phyloP scores from a whole-genome alignment of 2,797 vertebrate genomes.

The Hyperoplus immaculatus region DNA sequence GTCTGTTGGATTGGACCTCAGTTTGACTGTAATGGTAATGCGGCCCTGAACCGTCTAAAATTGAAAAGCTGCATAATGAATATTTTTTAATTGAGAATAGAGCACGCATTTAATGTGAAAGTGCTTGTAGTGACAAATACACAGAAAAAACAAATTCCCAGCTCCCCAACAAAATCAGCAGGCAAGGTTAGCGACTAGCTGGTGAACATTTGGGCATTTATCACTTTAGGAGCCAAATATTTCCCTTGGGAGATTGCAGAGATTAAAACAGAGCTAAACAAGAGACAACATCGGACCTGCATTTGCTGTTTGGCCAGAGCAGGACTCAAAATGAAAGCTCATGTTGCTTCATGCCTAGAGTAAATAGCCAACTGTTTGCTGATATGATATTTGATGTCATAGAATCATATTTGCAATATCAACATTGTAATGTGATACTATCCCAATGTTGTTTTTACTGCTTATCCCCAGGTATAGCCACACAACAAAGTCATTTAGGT shows the following conservation, averaged over 20 bases:
- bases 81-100: not conserved
- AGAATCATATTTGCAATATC: too few species aligned
- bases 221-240: not conserved
- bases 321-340: not conserved
- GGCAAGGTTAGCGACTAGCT: not conserved
- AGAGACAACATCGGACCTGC: too few species aligned
- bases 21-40: not conserved
- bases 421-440: not conserved
- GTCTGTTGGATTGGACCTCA: not conserved
- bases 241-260: not conserved
- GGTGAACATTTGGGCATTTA: not conserved
- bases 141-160: not conserved
- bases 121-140: not conserved
- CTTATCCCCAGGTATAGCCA: not conserved
- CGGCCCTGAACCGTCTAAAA: not conserved
- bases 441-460: not conserved
- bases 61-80: conserved; percentile 4
- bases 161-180: too few species aligned
- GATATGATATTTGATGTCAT: not conserved
- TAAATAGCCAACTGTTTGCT: not conserved
- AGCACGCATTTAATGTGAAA: not conserved
- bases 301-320: not conserved
- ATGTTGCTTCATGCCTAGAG: not conserved
- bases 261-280: not conserved
- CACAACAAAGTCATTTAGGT: not conserved